These are phyloP conservation scores for Nixonia krombeini DNA, from an alignment of 1,140 invertebrate species.

Conservation along the genomic window DNA sequence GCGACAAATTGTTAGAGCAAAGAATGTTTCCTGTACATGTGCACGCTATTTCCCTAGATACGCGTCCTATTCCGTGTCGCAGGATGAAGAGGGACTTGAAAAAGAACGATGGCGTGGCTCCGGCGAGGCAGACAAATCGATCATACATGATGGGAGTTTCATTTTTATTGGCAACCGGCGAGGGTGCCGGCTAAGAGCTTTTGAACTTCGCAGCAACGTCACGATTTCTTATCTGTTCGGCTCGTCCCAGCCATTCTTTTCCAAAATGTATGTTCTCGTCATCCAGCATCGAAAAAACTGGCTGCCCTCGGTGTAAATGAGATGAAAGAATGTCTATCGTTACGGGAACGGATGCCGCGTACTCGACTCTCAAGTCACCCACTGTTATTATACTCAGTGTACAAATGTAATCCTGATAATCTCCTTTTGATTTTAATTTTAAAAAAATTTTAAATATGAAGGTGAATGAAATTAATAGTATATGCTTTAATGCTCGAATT, in stretches of 20 bases:
- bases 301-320: too few relatives aligned
- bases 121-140: conserved; percentile 59
- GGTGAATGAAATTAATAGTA: too few relatives aligned
- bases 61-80: conserved; percentile 46
- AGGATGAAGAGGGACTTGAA: conserved; percentile 21
- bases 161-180: conserved; percentile 61
- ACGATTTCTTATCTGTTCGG: conserved; percentile 39
- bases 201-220: conserved; percentile 27
- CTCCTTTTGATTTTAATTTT: too few relatives aligned
- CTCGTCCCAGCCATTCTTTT: conserved; percentile 30
- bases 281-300: too few relatives aligned
- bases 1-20: conserved; percentile 60
- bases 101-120: conserved; percentile 44
- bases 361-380: too few relatives aligned
- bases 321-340: too few relatives aligned
- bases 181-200: conserved; percentile 50
- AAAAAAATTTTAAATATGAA: too few relatives aligned
- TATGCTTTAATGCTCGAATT: too few relatives aligned
- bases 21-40: conserved; percentile 46
- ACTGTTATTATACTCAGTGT: too few relatives aligned
- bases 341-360: too few relatives aligned
- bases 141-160: conserved; percentile 66
- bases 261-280: conserved; percentile 21
- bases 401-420: too few relatives aligned
- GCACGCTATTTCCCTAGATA: conserved; percentile 26